A percentile compares a stretch with the other conserved stretches of the same genome.
Evolutionary conservation across 2,888 invertebrate genomes (phyloP).

Genomic region (Ectemnius lituratus): DNA sequence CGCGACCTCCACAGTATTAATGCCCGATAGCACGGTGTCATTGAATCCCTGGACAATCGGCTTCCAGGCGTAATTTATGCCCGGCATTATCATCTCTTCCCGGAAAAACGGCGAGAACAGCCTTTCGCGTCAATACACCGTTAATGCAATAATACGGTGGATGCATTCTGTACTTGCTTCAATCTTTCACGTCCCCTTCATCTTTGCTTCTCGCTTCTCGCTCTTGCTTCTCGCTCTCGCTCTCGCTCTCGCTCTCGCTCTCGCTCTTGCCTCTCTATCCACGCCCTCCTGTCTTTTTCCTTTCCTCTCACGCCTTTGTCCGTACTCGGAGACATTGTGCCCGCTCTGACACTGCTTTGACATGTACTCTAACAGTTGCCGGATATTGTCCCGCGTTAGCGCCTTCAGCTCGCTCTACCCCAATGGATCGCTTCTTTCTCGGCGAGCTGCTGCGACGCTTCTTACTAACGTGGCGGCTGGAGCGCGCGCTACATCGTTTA

Average conservation of each 20-base stretch:
- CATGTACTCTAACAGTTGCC: no score
- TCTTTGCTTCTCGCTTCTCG: background rate
- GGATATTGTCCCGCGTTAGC: no score
- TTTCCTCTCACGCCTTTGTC: constrained; percentile 7
- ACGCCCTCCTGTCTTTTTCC: background rate
- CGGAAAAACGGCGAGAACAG: constrained; percentile 13
- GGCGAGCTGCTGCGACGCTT: no score
- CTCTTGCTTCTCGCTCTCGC: background rate
- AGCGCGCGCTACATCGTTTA: background rate
- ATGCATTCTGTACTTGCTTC: constrained; percentile 11
- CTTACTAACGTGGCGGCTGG: no score
- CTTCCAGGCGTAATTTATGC: constrained; percentile 56
- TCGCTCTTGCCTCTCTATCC: no score
- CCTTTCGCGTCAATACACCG: constrained; percentile 52
- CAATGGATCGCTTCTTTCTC: no score
- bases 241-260: background rate
- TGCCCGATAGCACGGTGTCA: constrained; percentile 57
- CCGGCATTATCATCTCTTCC: constrained; percentile 25
- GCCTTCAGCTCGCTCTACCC: no score
- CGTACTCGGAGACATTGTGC: background rate
- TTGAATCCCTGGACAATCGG: constrained; percentile 60
- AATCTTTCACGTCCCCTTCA: constrained; percentile 16
- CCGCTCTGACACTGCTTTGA: constrained; percentile 6
- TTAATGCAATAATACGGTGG: constrained; percentile 62
- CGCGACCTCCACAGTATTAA: constrained; percentile 55